phyloP scores from a whole-genome alignment of 2,113 vertebrate species.

The Anhinga rufa region DNA sequence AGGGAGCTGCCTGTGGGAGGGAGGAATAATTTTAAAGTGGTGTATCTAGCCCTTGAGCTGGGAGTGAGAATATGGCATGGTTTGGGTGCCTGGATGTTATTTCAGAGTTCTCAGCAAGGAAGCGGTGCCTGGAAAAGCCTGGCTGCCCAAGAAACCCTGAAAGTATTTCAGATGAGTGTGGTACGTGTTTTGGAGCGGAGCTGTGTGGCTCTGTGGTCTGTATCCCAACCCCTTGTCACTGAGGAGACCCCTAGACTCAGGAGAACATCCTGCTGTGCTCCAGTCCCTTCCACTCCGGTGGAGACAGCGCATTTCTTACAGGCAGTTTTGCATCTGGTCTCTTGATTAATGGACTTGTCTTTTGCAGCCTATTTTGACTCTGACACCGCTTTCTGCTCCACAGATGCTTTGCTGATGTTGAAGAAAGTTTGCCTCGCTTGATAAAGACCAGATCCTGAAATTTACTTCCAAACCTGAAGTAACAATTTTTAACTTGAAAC shows the following conservation, averaged over 20 bases:
- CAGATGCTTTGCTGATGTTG: slow-evolving; percentile 66
- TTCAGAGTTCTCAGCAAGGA: slow-evolving; percentile 15
- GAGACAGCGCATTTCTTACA: slow-evolving; percentile 35
- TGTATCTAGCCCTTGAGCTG: background rate
- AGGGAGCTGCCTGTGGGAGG: background rate
- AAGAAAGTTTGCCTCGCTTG: slow-evolving; percentile 73
- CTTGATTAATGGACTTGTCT: slow-evolving; percentile 68
- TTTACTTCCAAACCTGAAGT: slow-evolving; percentile 81
- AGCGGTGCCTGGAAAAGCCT: slow-evolving; percentile 40
- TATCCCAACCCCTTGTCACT: slow-evolving; percentile 38
- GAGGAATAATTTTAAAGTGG: background rate
- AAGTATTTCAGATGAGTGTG: slow-evolving; percentile 25
- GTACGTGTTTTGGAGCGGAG: slow-evolving; percentile 46
- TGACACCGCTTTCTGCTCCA: slow-evolving; percentile 49
- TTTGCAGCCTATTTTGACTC: slow-evolving; percentile 62
- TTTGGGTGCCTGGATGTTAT: slow-evolving; percentile 20
- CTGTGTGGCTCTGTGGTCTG: slow-evolving; percentile 43
- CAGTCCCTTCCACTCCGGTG: slow-evolving; percentile 21
- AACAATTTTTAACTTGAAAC: slow-evolving; percentile 81
- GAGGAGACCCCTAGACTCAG: slow-evolving; percentile 7
- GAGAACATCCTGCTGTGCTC: background rate
- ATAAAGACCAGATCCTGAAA: slow-evolving; percentile 81
- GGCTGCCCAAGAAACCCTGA: slow-evolving; percentile 33
- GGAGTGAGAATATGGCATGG: background rate
- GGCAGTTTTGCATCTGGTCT: slow-evolving; percentile 51